Percentiles rank a stretch among this genome's conserved stretches.
Evolutionary conservation across 2,888 invertebrate genomes (phyloP).

Genomic region (Parasteatoda lunata): DNA sequence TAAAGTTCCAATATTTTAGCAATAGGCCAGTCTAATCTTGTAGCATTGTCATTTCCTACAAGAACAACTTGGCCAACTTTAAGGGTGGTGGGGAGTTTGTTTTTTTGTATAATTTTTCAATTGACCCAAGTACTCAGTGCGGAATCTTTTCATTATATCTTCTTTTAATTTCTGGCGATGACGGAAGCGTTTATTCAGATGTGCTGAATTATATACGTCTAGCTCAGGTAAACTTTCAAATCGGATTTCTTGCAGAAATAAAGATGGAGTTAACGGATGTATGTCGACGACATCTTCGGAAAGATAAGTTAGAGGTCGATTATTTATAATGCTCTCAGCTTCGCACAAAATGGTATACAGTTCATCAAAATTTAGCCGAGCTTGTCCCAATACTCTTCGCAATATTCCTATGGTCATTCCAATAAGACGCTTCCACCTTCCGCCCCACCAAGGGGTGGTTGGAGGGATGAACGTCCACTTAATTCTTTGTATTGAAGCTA

Average conservation of each 20-base stretch:
- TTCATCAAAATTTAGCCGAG: constrained; percentile 33
- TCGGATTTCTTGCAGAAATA: neutral
- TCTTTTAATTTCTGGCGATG: neutral
- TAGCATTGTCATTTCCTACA: neutral
- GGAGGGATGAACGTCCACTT: constrained; percentile 50
- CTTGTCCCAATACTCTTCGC: constrained; percentile 39
- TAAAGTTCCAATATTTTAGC: constrained; percentile 11
- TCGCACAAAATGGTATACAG: constrained; percentile 36
- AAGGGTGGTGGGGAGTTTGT: constrained; percentile 1
- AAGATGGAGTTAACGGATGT: no score
- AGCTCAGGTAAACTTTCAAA: neutral
- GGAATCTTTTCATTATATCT: neutral
- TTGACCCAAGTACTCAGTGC: constrained; percentile 1
- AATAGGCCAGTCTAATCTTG: neutral
- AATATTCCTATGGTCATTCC: constrained; percentile 24
- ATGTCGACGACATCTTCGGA: no score
- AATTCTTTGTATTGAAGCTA: constrained; percentile 12
- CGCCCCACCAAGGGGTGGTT: constrained; percentile 55
- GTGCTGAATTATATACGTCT: neutral
- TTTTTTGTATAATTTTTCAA: neutral
- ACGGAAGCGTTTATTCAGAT: constrained; percentile 3
- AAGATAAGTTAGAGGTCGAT: no score
- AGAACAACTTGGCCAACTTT: constrained; percentile 8
- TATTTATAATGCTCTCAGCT: constrained; percentile 28
- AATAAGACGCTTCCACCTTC: no score